These are phyloP conservation scores for Myrmophylax atrothorax DNA, from an alignment of 2,113 vertebrate species.

Conservation along the genomic window DNA sequence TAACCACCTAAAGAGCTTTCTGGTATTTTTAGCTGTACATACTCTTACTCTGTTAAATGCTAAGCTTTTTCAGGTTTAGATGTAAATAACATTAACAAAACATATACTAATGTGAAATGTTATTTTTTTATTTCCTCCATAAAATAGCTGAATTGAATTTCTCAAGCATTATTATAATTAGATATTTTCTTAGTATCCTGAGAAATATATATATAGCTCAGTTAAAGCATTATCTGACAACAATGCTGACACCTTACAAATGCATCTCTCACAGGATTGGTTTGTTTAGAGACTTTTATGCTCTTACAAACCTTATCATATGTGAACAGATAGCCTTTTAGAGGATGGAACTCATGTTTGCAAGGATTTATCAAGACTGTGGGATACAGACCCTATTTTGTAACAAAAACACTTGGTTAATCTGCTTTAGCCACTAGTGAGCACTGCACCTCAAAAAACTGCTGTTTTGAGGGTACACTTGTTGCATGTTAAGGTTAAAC, in stretches of 20 bases:
- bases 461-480: background rate
- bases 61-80: background rate
- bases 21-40: background rate
- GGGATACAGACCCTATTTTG: background rate
- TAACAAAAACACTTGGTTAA: conserved; percentile 6
- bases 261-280: background rate
- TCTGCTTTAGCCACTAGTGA: background rate
- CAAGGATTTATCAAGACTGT: background rate
- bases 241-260: background rate
- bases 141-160: background rate
- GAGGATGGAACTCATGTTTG: background rate
- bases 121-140: background rate
- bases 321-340: conserved; percentile 13
- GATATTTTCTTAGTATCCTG: background rate
- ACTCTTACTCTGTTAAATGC: background rate
- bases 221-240: background rate
- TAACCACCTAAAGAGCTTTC: background rate
- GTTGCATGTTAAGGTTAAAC: conserved; percentile 27
- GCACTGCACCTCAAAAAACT: background rate
- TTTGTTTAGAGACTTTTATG: background rate
- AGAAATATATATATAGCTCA: background rate
- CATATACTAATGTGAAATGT: background rate
- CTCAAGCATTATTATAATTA: background rate
- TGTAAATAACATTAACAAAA: background rate
- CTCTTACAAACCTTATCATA: conserved; percentile 21